Evolutionary conservation across 2,888 invertebrate species (phyloP).

Genomic region (Drosophila parthenogenetica): DNA sequence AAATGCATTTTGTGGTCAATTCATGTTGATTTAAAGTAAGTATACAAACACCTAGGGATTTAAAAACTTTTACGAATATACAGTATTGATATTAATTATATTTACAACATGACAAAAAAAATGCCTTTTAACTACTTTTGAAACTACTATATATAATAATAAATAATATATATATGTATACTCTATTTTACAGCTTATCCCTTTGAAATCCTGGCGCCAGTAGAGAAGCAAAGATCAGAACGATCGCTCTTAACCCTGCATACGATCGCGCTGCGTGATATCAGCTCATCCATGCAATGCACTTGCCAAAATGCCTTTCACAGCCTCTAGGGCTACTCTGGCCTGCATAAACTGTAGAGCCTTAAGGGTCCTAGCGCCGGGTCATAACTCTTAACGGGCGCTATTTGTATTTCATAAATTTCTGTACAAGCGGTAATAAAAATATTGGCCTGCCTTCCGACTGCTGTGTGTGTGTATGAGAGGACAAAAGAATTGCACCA

Average conservation of each 20-base stretch:
- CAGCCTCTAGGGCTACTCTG: slow-evolving; percentile 50
- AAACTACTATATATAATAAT: neutral
- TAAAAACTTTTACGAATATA: too few species aligned
- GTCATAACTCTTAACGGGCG: slow-evolving; percentile 74
- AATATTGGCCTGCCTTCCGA: slow-evolving; percentile 78
- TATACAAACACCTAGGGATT: too few species aligned
- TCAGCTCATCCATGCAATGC: slow-evolving; percentile 31
- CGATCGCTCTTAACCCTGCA: slow-evolving; percentile 28
- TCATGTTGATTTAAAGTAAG: too few species aligned
- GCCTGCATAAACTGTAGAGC: slow-evolving; percentile 33
- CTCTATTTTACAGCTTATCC: slow-evolving; percentile 59
- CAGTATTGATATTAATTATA: too few species aligned
- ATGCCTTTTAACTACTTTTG: neutral
- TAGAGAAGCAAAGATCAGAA: slow-evolving; percentile 7
- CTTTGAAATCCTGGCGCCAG: slow-evolving; percentile 61
- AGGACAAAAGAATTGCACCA: slow-evolving; percentile 80
- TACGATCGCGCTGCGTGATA: slow-evolving; percentile 61
- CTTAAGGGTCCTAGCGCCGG: slow-evolving; percentile 68
- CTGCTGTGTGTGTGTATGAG: slow-evolving; percentile 29
- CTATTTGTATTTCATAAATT: slow-evolving; percentile 75
- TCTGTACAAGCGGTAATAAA: slow-evolving; percentile 69
- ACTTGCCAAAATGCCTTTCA: slow-evolving; percentile 73
- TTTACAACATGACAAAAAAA: neutral
- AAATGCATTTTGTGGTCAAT: too few species aligned
- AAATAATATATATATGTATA: slow-evolving; percentile 3